Base-by-base conservation (phyloP, 2,888 invertebrate species). In the Pollenia amentaria region DNA sequence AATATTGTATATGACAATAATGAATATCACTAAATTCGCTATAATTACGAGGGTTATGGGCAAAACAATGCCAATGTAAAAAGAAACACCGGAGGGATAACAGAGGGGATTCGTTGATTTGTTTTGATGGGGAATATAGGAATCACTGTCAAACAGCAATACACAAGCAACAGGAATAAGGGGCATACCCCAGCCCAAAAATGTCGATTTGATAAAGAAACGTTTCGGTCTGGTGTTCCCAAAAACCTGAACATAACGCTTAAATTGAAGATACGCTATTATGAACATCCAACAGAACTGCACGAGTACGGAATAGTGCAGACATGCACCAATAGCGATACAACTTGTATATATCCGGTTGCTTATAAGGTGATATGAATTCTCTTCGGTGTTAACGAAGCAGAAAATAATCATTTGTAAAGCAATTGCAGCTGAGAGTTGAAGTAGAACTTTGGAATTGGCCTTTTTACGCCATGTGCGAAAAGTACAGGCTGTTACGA, bases 271-370 rank as follows among this genome's bases (percentile, higher is more conserved):
- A 84, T 95, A 94, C 1, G 95, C 96, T 81, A 96, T 95, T 77
- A 96, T 95, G 62, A 96, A 92, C 96, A 96, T 96, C 96, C 96
- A 96, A 90, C 95, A 94, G 89, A 96, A 96, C 88, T 95, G 95
- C 2, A 95, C 94, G n/a, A 96, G 92, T 40, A 96, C 94, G 16
- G 96, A 95, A 91, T 96, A 96, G 90, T 96, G 96, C 7, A 96
- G 92, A 18, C 94, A 89, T 10, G 95, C 94, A 6, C 96, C 96
- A 29, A 96, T 93, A 16, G 93, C 91, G 57, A 95, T 94, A 89
- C 96, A 96, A 51, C 93, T 90, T 0, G 90, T 89, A 64, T 90
- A 88, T 40, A 91, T 91, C 57, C 93, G 89, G 51, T 91, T 90
- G 55, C 90, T 88, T 10, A 92, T 89, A 1, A 92, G 89, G 62